Base-by-base conservation (phyloP, 2,113 vertebrate species). In the Hippotragus niger region DNA sequence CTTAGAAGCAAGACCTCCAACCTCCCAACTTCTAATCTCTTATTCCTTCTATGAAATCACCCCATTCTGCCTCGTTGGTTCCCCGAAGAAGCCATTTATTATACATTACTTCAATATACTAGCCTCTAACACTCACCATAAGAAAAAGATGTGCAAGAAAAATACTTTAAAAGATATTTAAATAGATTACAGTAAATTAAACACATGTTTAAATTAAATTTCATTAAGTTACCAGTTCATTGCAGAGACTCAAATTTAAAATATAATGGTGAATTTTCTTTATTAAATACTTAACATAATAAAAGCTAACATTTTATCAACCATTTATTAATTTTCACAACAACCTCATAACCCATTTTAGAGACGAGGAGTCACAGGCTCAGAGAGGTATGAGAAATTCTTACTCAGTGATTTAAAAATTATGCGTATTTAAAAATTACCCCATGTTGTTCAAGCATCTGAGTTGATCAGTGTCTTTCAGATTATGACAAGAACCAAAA, bases 221-320 rank as follows among this genome's bases (percentile, higher is more conserved):
- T 90, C 43, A 93, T 91, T 96, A 95, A 78, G 21, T 83, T 91
- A 52, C 33, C 9, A 80, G 15, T 86, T 85, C 45, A 11, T 80
- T 93, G 71, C 60, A 93, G 14, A 74, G 36, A 90, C 16, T 94
- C 52, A 89, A 80, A 91, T 71, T 84, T 88, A 94, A 96, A 96
- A 85, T 25, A 58, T 62, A 91, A 93, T 55, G 27, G 50, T 40
- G 50, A 94, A 47, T 92, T 88, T 94, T 95, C 88, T 85, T 90
- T 80, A 93, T 50, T 91, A 91, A 93, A 81, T 67, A 74, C 78
- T 81, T 81, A 50, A 67, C 55, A 94, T 50, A 33, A 67, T 62
- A 94, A 91, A n/a, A 64, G 67, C 64, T 90, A 96, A 94, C 14
- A 82, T 31, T 74, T 93, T 84, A 83, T 74, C 64, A 90, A 80